Evolutionary conservation across 2,113 vertebrate genomes (phyloP).

Genomic region (Rhinogobius similis): DNA sequence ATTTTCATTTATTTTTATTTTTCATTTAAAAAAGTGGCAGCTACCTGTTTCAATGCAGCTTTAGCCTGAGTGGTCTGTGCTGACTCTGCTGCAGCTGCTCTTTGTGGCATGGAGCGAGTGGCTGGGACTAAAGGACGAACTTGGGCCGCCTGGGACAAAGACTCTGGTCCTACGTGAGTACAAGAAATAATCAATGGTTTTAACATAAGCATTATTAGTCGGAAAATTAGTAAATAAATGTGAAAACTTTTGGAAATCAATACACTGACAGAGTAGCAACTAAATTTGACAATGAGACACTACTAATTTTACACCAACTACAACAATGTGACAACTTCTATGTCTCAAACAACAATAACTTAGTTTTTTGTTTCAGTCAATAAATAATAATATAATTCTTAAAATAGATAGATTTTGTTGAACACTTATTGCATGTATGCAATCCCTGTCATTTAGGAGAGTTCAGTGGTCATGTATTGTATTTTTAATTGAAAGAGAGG

Average conservation of each 20-base stretch:
- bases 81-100: constrained; percentile 76
- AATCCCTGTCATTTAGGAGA: too few species aligned
- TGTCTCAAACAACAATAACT: too few species aligned
- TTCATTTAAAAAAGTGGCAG: neutral
- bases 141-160: constrained; percentile 70
- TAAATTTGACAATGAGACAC: too few species aligned
- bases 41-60: constrained; percentile 93
- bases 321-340: too few species aligned
- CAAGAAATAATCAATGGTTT: neutral
- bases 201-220: neutral
- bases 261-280: neutral
- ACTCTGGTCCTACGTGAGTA: constrained; percentile 59
- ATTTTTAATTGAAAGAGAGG: neutral
- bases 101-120: constrained; percentile 79
- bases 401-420: too few species aligned
- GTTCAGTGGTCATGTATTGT: too few species aligned
- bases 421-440: too few species aligned
- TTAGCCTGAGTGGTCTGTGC: constrained; percentile 85
- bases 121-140: constrained; percentile 72
- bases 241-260: neutral
- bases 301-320: too few species aligned
- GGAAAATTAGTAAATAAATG: neutral
- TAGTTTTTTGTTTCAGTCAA: too few species aligned
- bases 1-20: too few species aligned
- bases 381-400: neutral